Base-by-base conservation (phyloP, 2,888 invertebrate genomes). In the Drosophila mulleri region DNA sequence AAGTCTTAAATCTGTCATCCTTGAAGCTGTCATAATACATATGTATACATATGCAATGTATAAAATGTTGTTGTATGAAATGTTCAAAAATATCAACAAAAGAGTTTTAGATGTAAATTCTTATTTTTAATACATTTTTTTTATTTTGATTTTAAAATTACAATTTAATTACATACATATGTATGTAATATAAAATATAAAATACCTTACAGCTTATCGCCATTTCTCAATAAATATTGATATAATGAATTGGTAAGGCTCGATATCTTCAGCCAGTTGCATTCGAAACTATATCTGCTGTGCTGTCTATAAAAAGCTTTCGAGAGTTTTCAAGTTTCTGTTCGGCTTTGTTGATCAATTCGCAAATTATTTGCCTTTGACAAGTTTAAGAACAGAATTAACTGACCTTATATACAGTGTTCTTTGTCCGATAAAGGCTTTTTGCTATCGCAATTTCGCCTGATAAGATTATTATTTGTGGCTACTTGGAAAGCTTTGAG, bases 351-450 rank as follows among this genome's bases (percentile, higher is more conserved):
- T 47, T 47, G 3, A 16, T 47, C 3, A 47, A 16, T 47, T 47
- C 45, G 45, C 8, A 47, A 26, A 26, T 8, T 7, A 16, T 16
- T 14, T 26, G 23, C 7, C 14, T 26, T 11, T 26, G 9, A 29
- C 11, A 48, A 48, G 26, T 48, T 48, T n/a, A 48, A 18, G 29
- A 48, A 29, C 29, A 48, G 29, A 48, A n/a, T 29, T 29, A 48
- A 48, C 48, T 48, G 48, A 48, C 48, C 48, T 29, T 29, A 48
- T 48, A n/a, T 48, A 16, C 3, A 8, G 1, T 26, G 16, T 11
- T 29, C 48, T 32, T 48, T 50, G 18, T 18, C 18, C 32, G 50
- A 50, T 32, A 32, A 50, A 18, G 3, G 14, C 3, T 3, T 18
- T 32, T 2, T 32, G 32, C 3, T 32, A 50, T 32, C 18, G 50